These are phyloP conservation scores for Brenthis hecate DNA, from an alignment of 2,888 invertebrate genomes.

Conservation along the genomic window DNA sequence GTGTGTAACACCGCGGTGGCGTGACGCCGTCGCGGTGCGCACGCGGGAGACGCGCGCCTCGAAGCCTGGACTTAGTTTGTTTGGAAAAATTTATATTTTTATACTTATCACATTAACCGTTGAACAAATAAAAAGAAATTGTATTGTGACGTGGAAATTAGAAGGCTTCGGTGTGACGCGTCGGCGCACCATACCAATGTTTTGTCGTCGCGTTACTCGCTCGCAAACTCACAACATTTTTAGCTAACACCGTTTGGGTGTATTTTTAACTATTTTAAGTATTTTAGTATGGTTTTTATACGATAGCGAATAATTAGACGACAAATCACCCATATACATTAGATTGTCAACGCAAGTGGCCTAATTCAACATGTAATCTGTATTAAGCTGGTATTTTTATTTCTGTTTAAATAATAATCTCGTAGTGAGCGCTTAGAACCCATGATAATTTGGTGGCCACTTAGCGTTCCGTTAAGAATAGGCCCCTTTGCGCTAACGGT, in stretches of 20 bases:
- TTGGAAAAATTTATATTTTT: conserved; percentile 52
- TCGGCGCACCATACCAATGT: conserved; percentile 37
- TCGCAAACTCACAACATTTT: background rate
- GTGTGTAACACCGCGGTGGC: conserved; percentile 57
- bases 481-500: conserved; percentile 42
- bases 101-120: conserved; percentile 44
- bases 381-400: conserved; percentile 32
- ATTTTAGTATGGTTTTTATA: background rate
- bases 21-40: conserved; percentile 52
- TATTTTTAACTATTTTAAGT: conserved; percentile 4
- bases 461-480: conserved; percentile 37
- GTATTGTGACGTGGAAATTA: conserved; percentile 24
- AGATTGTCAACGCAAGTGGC: conserved; percentile 46
- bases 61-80: conserved; percentile 47
- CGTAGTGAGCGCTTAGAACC: conserved; percentile 31
- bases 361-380: conserved; percentile 39
- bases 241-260: background rate
- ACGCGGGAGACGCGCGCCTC: conserved; percentile 51
- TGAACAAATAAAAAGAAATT: conserved; percentile 7
- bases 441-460: conserved; percentile 32
- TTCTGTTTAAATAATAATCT: conserved; percentile 26
- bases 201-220: conserved; percentile 40
- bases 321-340: conserved; percentile 39
- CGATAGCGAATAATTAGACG: conserved; percentile 41
- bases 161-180: conserved; percentile 50